Base-by-base conservation (phyloP, 2,888 invertebrate genomes). In the Cheilosia impressa region DNA sequence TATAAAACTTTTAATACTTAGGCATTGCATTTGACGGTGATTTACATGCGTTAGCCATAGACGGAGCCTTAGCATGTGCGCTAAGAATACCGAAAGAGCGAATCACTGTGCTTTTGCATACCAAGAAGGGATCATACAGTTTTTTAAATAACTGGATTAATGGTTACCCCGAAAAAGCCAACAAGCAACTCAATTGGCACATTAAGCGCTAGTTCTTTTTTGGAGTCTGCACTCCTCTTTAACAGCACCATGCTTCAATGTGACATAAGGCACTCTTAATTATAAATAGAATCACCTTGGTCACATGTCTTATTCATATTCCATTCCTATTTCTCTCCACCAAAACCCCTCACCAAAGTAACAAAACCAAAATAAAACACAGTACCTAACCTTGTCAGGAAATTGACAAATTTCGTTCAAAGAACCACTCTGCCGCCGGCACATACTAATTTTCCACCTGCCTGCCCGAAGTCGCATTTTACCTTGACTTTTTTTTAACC, bases 391-490 rank as follows among this genome's bases (percentile, higher is more conserved):
- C 41, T 50, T 63, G 31, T 63, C 63, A 19, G 52, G 13, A 38
- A 47, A 34, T 19, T 65, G 38, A 65, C 50, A 78, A 75, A 76
- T 63, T 50, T 58, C 50, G 19, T 43, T 68, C 43, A 17, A 47
- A 69, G 69, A 66, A 43, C 65, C 71, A 72, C 71, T 82, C 53
- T 50, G 60, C 47, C 66, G 66, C 41, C 50, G 72, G 50, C 72
- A 78, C 72, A 72, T 72, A 47, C 55, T 68, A 72, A 83, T 72
- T 83, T 83, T 72, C 72, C 82, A 83, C 77, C 82, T 83, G 83
- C 71, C 31, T 66, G 71, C 69, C 66, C 38, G 17, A 45, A 76
- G 43, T 19, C 10, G 17, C 76, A 52, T 72, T 52, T 47, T 69
- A 80, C 75, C 65, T 80, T 85, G 84, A 55, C 60, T 80, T 43